Base-by-base conservation (phyloP, 2,797 vertebrate species). In the Amazonetta brasiliensis region DNA sequence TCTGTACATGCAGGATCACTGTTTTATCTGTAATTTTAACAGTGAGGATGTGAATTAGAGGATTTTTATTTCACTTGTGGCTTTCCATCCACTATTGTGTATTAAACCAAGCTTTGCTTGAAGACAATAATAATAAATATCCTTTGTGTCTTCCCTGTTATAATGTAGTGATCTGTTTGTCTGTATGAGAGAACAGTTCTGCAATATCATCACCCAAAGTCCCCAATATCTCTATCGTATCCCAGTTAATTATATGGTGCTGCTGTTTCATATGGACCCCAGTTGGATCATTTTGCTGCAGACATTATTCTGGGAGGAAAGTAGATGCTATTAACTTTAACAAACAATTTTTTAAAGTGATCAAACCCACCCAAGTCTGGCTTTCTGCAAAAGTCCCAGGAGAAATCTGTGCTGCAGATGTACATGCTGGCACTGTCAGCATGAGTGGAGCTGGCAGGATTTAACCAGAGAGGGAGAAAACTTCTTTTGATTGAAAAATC, bases 21-120 rank as follows among this genome's bases (percentile, higher is more conserved):
- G 75, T 77, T 75, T 72, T 88, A 73, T 69, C 92, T 94, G 83
- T 43, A 52, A 39, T 86, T 92, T 92, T 37, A 63, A 35, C 35
- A 26, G 37, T 4, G 31, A 86, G 92, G 63, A 46, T 33, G 43
- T 44, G 37, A 89, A 88, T 90, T 46, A 73, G 23, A 64, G 26
- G 16, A 25, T 62, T 94, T 88, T 72, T 72, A 58, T 90, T 84
- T 88, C 58, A 22, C 85, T 62, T 41, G 7, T 59, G 73, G 31
- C 37, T 66, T 44, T 84, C 69, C 46, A 7, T 66, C 85, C 7
- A 1, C 67, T 84, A 4, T 33, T 72, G 48, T 60, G 85, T 77
- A 54, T 91, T 56, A 83, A 95, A 80, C 48, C 41, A 78, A 68
- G 25, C 44, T 50, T 77, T 74, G 39, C 43, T 80, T 46, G 56